A percentile compares a stretch with the other conserved stretches of the same genome.
Evolutionary conservation across 2,113 vertebrate genomes (phyloP).

Genomic region (Sceloporus undulatus): DNA sequence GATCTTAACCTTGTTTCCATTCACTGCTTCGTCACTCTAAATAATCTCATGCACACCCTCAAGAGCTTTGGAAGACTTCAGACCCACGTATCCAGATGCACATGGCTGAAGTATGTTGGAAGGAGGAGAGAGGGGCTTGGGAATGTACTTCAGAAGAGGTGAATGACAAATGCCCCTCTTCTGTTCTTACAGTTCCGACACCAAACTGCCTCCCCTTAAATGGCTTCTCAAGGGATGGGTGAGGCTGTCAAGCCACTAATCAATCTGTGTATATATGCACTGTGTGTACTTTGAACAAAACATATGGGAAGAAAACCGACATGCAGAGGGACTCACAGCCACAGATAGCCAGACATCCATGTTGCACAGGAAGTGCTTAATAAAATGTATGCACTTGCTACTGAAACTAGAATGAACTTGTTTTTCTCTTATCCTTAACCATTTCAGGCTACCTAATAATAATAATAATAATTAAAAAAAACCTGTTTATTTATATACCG

Average conservation of each 20-base stretch:
- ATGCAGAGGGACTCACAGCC: not conserved
- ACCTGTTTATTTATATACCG: too few relatives aligned
- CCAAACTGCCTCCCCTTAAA: not conserved
- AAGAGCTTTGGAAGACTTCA: not conserved
- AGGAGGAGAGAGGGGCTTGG: not conserved
- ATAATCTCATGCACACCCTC: not conserved
- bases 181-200: too few relatives aligned
- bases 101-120: not conserved
- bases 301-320: not conserved
- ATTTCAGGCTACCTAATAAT: not conserved
- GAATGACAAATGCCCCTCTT: not conserved
- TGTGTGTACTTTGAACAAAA: not conserved
- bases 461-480: too few relatives aligned
- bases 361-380: not conserved
- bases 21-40: not conserved
- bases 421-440: not conserved
- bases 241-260: too few relatives aligned
- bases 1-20: not conserved
- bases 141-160: not conserved
- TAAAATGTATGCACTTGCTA: not conserved
- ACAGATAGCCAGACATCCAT: not conserved
- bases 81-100: not conserved
- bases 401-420: not conserved
- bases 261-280: not conserved
- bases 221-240: not conserved